phyloP scores from a whole-genome alignment of 2,888 invertebrate species.

The Trichopoda pennipes region DNA sequence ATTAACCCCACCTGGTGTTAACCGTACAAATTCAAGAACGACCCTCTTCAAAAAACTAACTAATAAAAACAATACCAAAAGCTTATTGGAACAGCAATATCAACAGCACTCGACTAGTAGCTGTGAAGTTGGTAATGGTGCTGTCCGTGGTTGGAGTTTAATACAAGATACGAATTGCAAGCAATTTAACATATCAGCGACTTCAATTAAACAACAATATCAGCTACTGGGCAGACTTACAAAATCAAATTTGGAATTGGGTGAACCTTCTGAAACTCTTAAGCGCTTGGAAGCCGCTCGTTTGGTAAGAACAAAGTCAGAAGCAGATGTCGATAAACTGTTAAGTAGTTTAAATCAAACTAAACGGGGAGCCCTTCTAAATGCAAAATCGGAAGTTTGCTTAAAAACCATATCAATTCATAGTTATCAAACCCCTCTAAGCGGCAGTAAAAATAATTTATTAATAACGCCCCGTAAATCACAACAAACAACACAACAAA shows the following conservation, averaged over 20 bases:
- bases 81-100: constrained; percentile 47
- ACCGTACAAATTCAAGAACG: constrained; percentile 62
- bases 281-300: constrained; percentile 67
- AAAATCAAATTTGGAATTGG: constrained; percentile 74
- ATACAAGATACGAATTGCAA: constrained; percentile 41
- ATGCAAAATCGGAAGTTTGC: constrained; percentile 80
- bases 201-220: constrained; percentile 70
- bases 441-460: constrained; percentile 19
- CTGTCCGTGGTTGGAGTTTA: constrained; percentile 10
- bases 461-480: constrained; percentile 15
- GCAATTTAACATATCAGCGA: constrained; percentile 25
- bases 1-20: constrained; percentile 66
- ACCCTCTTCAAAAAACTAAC: constrained; percentile 56
- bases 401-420: constrained; percentile 80
- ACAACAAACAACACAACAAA: constrained; percentile 15
- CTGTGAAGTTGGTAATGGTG: constrained; percentile 63
- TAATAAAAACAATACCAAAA: constrained; percentile 49
- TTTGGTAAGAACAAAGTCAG: constrained; percentile 78
- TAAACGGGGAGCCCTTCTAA: constrained; percentile 72
- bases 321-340: constrained; percentile 76
- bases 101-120: constrained; percentile 66
- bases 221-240: constrained; percentile 73
- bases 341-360: constrained; percentile 70
- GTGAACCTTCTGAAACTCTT: constrained; percentile 64
- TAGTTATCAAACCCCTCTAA: constrained; percentile 69